Evolutionary conservation across 2,113 vertebrate species (phyloP).

Genomic region (Xyrauchen texanus): DNA sequence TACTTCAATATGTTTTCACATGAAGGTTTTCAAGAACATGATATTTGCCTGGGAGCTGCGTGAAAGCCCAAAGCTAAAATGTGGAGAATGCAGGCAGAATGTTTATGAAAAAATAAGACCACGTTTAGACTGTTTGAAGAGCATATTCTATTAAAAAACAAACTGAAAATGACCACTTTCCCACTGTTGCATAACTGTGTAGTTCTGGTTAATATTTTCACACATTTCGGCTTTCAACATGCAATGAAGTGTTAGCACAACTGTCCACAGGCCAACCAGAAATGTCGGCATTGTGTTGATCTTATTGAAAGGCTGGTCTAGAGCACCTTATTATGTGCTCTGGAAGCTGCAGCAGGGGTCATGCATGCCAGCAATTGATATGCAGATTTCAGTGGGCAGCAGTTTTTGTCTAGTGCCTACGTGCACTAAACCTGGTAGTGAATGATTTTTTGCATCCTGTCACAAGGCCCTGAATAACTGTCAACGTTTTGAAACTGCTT

Average conservation of each 20-base stretch:
- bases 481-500: constrained; percentile 22
- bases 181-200: neutral
- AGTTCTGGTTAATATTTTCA: neutral
- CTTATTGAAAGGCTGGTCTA: constrained; percentile 64
- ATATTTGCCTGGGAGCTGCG: constrained; percentile 12
- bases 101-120: neutral
- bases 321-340: constrained; percentile 40
- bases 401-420: constrained; percentile 53
- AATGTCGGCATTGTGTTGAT: constrained; percentile 69
- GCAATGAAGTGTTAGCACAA: neutral
- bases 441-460: constrained; percentile 52
- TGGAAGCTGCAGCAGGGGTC: constrained; percentile 60
- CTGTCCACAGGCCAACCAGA: constrained; percentile 61
- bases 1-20: constrained; percentile 2
- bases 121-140: neutral
- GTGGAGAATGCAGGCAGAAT: neutral
- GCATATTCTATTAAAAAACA: neutral
- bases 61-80: neutral
- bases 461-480: constrained; percentile 41
- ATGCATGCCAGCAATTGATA: constrained; percentile 58
- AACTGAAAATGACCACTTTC: neutral
- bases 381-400: constrained; percentile 60
- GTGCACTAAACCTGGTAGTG: constrained; percentile 54
- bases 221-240: neutral
- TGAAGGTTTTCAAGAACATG: neutral